Conservation (phyloP, 1,140 invertebrate genomes). For the Helicoverpa zea region DNA sequence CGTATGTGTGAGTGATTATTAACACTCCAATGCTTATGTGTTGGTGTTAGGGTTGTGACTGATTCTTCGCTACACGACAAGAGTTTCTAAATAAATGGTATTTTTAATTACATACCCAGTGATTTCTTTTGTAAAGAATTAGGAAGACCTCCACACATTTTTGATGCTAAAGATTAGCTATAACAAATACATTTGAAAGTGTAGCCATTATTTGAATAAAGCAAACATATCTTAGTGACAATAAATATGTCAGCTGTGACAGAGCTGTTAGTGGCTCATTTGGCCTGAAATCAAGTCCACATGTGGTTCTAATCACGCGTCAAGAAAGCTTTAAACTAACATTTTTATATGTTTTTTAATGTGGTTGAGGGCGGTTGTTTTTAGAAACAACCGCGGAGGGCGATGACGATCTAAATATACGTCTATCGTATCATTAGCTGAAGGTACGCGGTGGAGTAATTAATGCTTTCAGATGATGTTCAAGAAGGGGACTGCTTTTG, state of each 20-base stretch:
- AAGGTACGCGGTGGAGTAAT: conserved; percentile 14
- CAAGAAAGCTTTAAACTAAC: conserved; percentile 27
- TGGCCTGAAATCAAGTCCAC: conserved; percentile 31
- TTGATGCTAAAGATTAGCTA: too few relatives aligned
- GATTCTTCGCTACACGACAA: not conserved
- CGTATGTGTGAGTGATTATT: conserved; percentile 6
- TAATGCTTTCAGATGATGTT: conserved; percentile 10
- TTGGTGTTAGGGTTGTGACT: not conserved
- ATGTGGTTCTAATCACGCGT: conserved; percentile 41
- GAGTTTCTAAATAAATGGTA: too few relatives aligned
- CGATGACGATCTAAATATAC: conserved; percentile 28
- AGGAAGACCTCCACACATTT: too few relatives aligned
- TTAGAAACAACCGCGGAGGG: conserved; percentile 36
- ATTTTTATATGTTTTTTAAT: conserved; percentile 42
- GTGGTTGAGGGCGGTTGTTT: conserved; percentile 7
- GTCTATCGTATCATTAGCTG: conserved; percentile 34
- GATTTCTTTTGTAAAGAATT: too few relatives aligned
- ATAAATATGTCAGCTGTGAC: conserved; percentile 3
- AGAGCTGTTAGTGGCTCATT: not conserved
- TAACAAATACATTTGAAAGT: too few relatives aligned
- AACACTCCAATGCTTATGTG: not conserved
- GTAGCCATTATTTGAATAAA: not conserved
- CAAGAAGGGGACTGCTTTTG: not conserved
- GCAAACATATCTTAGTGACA: not conserved
- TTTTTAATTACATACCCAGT: too few relatives aligned